phyloP scores from a whole-genome alignment of 2,888 invertebrate species.

The Nephrotoma guestfalica region DNA sequence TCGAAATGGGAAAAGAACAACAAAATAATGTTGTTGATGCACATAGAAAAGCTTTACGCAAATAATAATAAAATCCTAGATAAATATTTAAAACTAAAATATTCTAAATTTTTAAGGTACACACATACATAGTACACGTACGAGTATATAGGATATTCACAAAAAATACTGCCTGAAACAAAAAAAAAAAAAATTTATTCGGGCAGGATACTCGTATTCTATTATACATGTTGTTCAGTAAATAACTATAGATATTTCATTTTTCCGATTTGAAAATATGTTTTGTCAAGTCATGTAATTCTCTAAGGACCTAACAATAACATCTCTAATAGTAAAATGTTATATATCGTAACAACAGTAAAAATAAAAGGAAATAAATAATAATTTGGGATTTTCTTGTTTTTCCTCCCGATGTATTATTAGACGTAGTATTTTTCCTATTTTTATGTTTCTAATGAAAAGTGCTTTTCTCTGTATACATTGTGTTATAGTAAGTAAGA shows the following conservation, averaged over 20 bases:
- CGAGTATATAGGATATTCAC: not conserved
- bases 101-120: not conserved
- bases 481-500: not conserved
- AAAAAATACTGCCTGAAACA: not conserved
- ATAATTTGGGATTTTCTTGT: not conserved
- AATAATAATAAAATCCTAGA: not conserved
- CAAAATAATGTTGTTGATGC: not conserved
- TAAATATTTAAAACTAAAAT: not conserved
- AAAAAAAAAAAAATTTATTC: not conserved
- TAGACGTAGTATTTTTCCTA: not conserved
- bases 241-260: not conserved
- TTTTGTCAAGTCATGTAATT: not conserved
- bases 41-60: not conserved
- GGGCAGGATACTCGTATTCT: not conserved
- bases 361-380: not conserved
- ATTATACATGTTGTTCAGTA: not conserved
- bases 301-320: not conserved
- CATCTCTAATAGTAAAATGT: not conserved
- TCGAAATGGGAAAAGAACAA: too few species aligned
- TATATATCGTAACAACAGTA: not conserved
- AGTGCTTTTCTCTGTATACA: not conserved
- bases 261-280: not conserved
- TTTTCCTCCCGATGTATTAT: not conserved
- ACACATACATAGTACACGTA: not conserved
- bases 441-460: not conserved